Conservation (phyloP, 2,113 vertebrate species). For the Meleagris gallopavo region DNA sequence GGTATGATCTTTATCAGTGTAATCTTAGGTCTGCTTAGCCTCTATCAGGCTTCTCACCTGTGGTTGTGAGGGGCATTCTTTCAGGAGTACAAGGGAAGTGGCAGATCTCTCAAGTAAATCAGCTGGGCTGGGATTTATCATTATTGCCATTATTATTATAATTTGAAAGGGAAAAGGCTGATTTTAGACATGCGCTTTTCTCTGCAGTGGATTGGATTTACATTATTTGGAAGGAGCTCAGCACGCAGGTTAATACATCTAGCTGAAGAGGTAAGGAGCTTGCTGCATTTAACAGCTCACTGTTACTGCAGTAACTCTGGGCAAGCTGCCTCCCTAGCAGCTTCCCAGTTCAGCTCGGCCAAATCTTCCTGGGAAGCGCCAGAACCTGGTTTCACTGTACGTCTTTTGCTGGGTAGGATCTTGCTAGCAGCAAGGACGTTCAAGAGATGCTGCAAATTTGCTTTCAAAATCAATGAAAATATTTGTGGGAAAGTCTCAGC, state of each 20-base stretch:
- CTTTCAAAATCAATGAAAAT: conserved; percentile 63
- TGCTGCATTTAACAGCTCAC: not conserved
- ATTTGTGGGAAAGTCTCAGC: conserved; percentile 55
- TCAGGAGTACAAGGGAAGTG: not conserved
- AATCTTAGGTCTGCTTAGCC: not conserved
- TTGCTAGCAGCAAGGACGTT: conserved; percentile 65
- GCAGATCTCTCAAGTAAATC: not conserved
- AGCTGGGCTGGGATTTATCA: not conserved
- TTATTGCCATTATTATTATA: not conserved
- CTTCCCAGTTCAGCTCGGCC: conserved; percentile 38
- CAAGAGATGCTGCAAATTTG: conserved; percentile 30
- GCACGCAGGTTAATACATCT: not conserved
- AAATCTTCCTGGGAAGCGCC: conserved; percentile 61
- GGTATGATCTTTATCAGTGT: not conserved
- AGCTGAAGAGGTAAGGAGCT: not conserved
- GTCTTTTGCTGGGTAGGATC: conserved; percentile 62
- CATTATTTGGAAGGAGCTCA: not conserved
- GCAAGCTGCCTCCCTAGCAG: conserved; percentile 54
- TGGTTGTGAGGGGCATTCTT: not conserved
- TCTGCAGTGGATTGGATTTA: not conserved
- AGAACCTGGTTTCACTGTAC: conserved; percentile 71
- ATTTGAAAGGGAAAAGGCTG: not conserved
- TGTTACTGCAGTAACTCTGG: conserved; percentile 36
- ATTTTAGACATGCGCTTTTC: not conserved
- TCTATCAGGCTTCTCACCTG: not conserved